phyloP scores from a whole-genome alignment of 2,888 invertebrate species.

The Apamea monoglypha region DNA sequence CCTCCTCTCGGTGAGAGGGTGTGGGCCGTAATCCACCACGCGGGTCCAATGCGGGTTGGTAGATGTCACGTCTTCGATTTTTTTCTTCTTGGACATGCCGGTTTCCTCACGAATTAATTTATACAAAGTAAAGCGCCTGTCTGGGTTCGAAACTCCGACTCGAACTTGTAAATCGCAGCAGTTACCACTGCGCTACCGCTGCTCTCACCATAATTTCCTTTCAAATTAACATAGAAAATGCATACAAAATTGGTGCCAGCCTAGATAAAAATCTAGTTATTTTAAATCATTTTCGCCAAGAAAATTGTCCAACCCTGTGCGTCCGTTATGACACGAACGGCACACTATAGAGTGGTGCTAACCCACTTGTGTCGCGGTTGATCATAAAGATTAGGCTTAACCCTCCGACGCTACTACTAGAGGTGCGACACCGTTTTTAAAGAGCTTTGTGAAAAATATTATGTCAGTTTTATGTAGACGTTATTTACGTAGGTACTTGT shows the following conservation, averaged over 20 bases:
- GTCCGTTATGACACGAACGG: conserved; percentile 37
- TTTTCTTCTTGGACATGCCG: not conserved
- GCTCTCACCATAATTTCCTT: not conserved
- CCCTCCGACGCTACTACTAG: conserved; percentile 32
- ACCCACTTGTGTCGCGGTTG: conserved; percentile 47
- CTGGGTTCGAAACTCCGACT: not conserved
- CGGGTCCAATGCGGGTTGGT: not conserved
- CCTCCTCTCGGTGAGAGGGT: not conserved
- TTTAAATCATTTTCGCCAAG: not conserved
- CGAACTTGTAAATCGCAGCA: not conserved
- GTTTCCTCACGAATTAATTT: not conserved
- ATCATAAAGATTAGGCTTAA: conserved; percentile 62
- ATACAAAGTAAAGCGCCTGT: not conserved
- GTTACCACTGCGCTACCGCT: not conserved
- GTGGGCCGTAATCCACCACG: not conserved
- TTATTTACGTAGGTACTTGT: conserved; percentile 18
- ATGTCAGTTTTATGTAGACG: conserved; percentile 4
- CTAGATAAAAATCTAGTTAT: not conserved
- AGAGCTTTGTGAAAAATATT: conserved; percentile 38
- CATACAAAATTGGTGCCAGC: not conserved
- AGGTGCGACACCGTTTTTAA: conserved; percentile 23
- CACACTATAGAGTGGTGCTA: conserved; percentile 51
- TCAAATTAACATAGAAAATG: not conserved
- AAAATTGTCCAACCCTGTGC: conserved; percentile 40
- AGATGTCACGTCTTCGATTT: not conserved